phyloP scores from a whole-genome alignment of 1,140 invertebrate genomes.

The Semibalanus balanoides region DNA sequence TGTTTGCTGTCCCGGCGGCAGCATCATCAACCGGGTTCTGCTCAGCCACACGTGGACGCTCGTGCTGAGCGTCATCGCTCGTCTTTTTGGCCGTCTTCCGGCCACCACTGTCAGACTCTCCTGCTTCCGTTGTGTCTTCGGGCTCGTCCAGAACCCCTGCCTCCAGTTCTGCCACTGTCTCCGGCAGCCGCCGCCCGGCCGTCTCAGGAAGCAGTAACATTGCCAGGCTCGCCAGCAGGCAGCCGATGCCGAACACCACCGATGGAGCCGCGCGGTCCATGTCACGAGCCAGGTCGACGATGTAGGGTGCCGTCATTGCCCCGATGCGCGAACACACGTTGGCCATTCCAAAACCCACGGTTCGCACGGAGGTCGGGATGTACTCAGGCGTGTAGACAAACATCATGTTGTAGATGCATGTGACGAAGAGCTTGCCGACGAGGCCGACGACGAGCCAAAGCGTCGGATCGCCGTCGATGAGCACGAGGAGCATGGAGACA shows the following conservation, averaged over 20 bases:
- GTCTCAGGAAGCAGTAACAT: conserved; percentile 27
- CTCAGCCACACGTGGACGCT: too few relatives aligned
- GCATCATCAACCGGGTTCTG: too few relatives aligned
- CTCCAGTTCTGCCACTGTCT: conserved; percentile 27
- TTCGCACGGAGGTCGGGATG: conserved; percentile 35
- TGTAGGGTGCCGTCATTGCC: conserved; percentile 31
- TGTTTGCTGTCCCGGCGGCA: too few relatives aligned
- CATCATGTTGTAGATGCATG: conserved; percentile 28
- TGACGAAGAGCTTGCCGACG: conserved; percentile 31
- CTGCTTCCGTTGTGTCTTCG: too few relatives aligned
- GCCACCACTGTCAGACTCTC: too few relatives aligned
- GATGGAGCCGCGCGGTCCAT: conserved; percentile 20
- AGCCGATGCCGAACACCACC: conserved; percentile 25
- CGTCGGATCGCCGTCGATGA: not conserved
- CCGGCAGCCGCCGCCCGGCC: conserved; percentile 24
- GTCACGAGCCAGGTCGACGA: conserved; percentile 19
- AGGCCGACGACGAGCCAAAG: conserved; percentile 25
- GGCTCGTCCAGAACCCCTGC: not conserved
- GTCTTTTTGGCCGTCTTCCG: too few relatives aligned
- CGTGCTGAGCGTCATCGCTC: too few relatives aligned
- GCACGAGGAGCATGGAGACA: conserved; percentile 11
- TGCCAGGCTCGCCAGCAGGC: conserved; percentile 23
- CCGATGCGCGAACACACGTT: conserved; percentile 32
- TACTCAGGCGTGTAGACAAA: conserved; percentile 34
- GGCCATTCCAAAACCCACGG: conserved; percentile 30